Base-by-base conservation (phyloP, 2,113 vertebrate genomes). In the Etheostoma spectabile region DNA sequence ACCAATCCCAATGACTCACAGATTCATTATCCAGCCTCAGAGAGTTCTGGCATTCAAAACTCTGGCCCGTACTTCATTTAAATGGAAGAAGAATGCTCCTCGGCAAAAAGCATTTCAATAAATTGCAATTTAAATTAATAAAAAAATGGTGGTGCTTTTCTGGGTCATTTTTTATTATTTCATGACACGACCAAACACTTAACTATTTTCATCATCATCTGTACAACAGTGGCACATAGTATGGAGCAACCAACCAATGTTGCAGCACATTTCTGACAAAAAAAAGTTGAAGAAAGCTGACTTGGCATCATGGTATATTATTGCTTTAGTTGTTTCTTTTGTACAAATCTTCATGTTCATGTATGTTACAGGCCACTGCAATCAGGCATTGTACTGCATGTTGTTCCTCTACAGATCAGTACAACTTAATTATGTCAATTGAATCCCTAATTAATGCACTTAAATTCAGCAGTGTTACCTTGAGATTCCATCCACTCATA, bases 1-100 rank as follows among this genome's bases (percentile, higher is more conserved):
- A 83, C 77, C 80, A n/a, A 73, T 69, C 69, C 65, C 77, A 53
- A 2, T 88, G 80, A 86, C 64, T 87, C 79, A 76, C n/a, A 14
- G 51, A 80, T 72, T 53, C n/a, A 73, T 67, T 62, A 78, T 48
- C 46, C 74, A 33, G 35, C 70, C n/a, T 60, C 15, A 49, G 22
- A 48, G 8, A 49, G 4, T n/a, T 64, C 46, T 82, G 74, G 62
- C 74, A 57, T 77, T 66, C 10, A 38, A 71, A 61, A 55, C 38
- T 57, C 74, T 71, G 49, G 71, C 49, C 75, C 52, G 62, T 35
- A 0, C 38, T 12, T 46, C 56, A 30, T 59, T 81, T 61, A 74
- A 64, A 35, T 24, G 19, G n/a, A 71, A 35, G 45, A n/a, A 59
- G 69, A 78, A 71, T 5, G 1, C 33, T 73, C 12, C 1, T 5